phyloP scores from a whole-genome alignment of 2,113 vertebrate species.

The Edolisoma coerulescens region DNA sequence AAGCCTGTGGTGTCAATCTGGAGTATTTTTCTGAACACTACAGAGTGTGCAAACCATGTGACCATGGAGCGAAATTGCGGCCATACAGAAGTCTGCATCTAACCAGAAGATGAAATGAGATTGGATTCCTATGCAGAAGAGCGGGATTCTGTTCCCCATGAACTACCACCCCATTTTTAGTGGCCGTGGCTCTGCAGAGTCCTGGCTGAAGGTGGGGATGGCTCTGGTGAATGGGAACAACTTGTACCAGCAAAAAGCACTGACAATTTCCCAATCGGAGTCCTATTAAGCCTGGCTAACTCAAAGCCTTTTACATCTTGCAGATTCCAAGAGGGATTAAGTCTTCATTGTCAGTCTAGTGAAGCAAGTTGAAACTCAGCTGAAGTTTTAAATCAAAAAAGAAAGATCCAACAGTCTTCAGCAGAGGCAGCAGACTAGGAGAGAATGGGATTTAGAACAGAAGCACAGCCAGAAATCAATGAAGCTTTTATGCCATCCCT shows the following conservation, averaged over 20 bases:
- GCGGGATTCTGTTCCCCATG: background rate
- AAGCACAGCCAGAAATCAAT: conserved; percentile 44
- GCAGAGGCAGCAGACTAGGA: background rate
- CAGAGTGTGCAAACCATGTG: background rate
- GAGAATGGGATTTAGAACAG: conserved; percentile 47
- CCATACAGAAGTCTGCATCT: background rate
- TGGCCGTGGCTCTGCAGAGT: background rate
- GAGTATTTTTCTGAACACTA: background rate
- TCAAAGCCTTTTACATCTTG: conserved; percentile 1
- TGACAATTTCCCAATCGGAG: background rate
- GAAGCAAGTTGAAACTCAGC: conserved; percentile 49
- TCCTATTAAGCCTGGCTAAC: background rate
- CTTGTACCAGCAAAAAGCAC: background rate
- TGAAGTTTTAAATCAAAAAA: conserved; percentile 47
- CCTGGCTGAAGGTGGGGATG: background rate
- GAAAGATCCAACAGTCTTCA: conserved; percentile 1
- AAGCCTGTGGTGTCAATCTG: background rate
- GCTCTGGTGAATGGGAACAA: background rate
- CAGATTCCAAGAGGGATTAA: conserved; percentile 60
- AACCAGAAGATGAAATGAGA: background rate
- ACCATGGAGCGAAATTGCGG: background rate
- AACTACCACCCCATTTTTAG: accelerated
- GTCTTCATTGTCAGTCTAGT: conserved; percentile 44
- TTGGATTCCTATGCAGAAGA: background rate
- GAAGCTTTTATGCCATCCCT: conserved; percentile 15